Conservation (phyloP, 2,888 invertebrate species). For the Schizotus pectinicornis region DNA sequence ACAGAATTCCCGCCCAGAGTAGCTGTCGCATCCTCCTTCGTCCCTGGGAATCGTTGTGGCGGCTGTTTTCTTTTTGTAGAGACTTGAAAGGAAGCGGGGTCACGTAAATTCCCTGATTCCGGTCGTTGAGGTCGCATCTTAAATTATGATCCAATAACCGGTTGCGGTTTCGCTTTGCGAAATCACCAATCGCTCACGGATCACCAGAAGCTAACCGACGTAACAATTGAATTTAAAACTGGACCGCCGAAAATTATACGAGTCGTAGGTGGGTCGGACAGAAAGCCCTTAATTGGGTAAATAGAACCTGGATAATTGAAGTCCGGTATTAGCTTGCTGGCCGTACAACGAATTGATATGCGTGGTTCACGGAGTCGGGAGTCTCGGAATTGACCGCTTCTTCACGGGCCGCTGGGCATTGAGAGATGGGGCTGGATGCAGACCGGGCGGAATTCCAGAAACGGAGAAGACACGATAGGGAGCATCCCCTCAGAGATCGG, state of each 20-base stretch:
- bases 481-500: conserved; percentile 32
- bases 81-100: no score
- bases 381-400: conserved; percentile 27
- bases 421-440: conserved; percentile 6
- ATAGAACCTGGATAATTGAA: conserved; percentile 40
- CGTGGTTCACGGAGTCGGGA: conserved; percentile 6
- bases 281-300: conserved; percentile 43
- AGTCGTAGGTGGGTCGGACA: conserved; percentile 9
- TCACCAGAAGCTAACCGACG: not conserved
- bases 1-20: no score
- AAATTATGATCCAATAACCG: no score
- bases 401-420: conserved; percentile 29
- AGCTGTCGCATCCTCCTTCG: no score
- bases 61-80: no score
- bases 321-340: conserved; percentile 7
- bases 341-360: conserved; percentile 2
- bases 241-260: not conserved
- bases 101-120: no score
- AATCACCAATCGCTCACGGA: no score
- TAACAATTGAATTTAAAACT: conserved; percentile 2
- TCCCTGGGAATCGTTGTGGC: no score
- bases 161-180: no score
- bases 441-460: conserved; percentile 5
- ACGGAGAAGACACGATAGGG: conserved; percentile 13
- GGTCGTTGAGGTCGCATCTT: no score